Base-by-base conservation (phyloP, 2,113 vertebrate genomes). In the Caracal caracal region DNA sequence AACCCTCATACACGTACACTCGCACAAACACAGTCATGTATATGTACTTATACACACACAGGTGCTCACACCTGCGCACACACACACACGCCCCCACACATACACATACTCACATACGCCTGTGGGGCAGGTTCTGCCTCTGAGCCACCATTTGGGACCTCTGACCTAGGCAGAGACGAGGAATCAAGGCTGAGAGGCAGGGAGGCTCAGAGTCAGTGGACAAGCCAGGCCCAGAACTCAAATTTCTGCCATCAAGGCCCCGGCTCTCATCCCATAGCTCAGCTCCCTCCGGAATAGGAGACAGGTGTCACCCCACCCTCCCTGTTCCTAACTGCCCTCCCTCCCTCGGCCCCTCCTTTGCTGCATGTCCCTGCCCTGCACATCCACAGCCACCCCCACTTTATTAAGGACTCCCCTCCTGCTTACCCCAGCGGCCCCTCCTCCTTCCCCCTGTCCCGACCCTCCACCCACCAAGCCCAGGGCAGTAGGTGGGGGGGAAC, bases 101-200 rank as follows among this genome's bases (percentile, higher is more conserved):
- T 0, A 59, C 10, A 56, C 53, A 51, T 15, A 24, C 43, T 9
- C 3, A 7, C 28, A 43, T 0, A 3, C 4, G 4, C 5, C 47
- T 28, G 1, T 2, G 17, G 53, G 35, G 35, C 43, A 19, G n/a
- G 66, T 3, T 51, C 84, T 61, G 68, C 59, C 37, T 70, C 43
- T 7, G 68, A 49, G 22, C 65, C 20, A 8, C 37, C 26, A 17
- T 30, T 0, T 5, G 33, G 11, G 81, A 28, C 22, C 66, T 81
- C 35, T 59, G 78, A 26, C 71, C 30, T 16, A 20, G 30, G 35
- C 37, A 56, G 6, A 59, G 59, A 15, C 0, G 26, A 43, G 15
- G 37, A 22, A 16, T 24, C 56, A 9, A 49, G 63, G 71, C 76
- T 11, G 5, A 70, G 59, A 8, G 10, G 43, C 35, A 40, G 37